Conservation (phyloP, 1,140 invertebrate species). For the Sipha flava region DNA sequence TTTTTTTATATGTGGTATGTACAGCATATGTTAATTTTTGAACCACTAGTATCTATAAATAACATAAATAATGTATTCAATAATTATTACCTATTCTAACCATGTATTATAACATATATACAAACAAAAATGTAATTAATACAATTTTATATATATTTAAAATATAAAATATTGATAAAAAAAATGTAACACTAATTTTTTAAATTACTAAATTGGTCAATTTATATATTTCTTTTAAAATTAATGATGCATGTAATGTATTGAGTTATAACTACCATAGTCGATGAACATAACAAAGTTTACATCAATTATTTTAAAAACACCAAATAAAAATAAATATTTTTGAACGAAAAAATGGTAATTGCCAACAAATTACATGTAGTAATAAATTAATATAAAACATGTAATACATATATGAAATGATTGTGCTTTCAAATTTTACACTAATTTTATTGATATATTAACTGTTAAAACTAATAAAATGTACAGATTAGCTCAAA, state of each 20-base stretch:
- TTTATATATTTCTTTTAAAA: not conserved
- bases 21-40: not conserved
- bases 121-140: too few species aligned
- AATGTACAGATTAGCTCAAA: not conserved
- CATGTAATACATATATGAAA: too few species aligned
- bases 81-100: too few species aligned
- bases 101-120: too few species aligned
- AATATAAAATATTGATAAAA: too few species aligned
- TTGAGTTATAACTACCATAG: not conserved
- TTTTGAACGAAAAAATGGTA: not conserved
- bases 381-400: too few species aligned
- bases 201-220: not conserved
- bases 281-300: not conserved
- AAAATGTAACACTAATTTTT: not conserved
- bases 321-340: not conserved
- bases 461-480: not conserved
- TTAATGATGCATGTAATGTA: not conserved
- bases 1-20: not conserved
- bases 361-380: not conserved
- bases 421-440: not conserved
- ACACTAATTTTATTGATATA: not conserved
- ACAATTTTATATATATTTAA: too few species aligned
- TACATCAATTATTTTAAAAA: too few species aligned
- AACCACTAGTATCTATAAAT: not conserved
- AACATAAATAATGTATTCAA: too few species aligned